Evolutionary conservation across 2,113 vertebrate genomes (phyloP).

Genomic region (Malurus cyaneus): DNA sequence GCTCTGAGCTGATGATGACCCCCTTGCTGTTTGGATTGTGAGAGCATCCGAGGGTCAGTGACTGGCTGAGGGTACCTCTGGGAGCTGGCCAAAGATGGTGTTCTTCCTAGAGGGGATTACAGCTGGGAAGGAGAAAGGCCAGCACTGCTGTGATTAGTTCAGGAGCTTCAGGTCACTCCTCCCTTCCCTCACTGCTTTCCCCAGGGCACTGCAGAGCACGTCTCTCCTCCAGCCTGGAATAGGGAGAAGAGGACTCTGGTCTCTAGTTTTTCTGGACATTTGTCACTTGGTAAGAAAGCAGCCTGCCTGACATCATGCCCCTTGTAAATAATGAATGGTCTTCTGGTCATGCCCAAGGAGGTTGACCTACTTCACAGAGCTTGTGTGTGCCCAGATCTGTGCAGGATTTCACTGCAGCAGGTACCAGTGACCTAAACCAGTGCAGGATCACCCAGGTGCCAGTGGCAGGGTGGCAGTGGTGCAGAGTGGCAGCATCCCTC

Average conservation of each 20-base stretch:
- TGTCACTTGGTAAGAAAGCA: background rate
- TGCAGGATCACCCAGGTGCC: accelerated
- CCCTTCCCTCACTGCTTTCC: background rate
- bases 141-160: accelerated
- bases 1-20: background rate
- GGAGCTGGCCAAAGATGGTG: background rate
- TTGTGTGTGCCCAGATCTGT: background rate
- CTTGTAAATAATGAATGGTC: background rate
- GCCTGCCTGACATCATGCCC: background rate
- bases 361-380: background rate
- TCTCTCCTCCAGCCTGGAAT: background rate
- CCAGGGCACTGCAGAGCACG: background rate
- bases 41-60: background rate
- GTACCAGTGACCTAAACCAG: background rate
- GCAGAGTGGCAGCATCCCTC: background rate
- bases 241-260: background rate
- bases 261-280: background rate
- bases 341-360: accelerated
- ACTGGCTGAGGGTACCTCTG: background rate
- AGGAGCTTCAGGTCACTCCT: background rate
- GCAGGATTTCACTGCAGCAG: background rate
- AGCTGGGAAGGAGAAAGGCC: background rate
- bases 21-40: background rate
- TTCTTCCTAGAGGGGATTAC: background rate
- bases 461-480: background rate